These are phyloP conservation scores for Leptinotarsa tumamoca DNA, from an alignment of 2,888 invertebrate genomes.

Conservation along the genomic window DNA sequence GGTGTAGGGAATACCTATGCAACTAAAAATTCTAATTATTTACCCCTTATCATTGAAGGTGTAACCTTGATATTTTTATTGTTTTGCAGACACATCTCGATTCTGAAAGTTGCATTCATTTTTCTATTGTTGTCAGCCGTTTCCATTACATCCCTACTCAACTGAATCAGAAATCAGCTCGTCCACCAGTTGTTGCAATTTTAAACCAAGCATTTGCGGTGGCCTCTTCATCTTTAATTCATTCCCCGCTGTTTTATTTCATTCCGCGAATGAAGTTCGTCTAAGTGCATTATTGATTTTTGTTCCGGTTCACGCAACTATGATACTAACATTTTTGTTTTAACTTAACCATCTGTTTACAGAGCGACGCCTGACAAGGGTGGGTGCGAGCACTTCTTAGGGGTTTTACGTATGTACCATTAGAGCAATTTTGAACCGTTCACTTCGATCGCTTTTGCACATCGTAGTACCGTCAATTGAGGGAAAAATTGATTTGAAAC, in stretches of 20 bases:
- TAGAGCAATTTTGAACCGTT: neutral
- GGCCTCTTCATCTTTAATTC: neutral
- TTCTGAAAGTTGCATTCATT: neutral
- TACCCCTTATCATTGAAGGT: too few species aligned
- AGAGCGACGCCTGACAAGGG: constrained; percentile 94
- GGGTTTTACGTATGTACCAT: constrained; percentile 54
- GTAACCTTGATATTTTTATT: too few species aligned
- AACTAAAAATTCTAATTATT: too few species aligned
- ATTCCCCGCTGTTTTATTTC: neutral
- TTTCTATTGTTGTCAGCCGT: neutral
- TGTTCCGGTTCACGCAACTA: neutral
- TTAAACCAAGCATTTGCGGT: neutral
- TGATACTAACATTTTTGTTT: constrained; percentile 9
- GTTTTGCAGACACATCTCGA: too few species aligned
- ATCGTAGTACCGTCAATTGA: neutral
- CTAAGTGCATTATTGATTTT: neutral
- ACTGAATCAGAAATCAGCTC: neutral
- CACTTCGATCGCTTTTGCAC: constrained; percentile 15
- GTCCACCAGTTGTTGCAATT: neutral
- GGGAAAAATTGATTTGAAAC: neutral
- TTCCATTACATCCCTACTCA: neutral
- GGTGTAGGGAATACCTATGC: too few species aligned
- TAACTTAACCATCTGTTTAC: constrained; percentile 70
- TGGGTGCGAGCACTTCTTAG: constrained; percentile 87
- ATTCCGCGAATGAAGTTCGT: neutral